Evolutionary conservation across 2,888 invertebrate species (phyloP), one percentile per base, ranked within the genome.

Genomic region (Odontocolon sp.): DNA sequence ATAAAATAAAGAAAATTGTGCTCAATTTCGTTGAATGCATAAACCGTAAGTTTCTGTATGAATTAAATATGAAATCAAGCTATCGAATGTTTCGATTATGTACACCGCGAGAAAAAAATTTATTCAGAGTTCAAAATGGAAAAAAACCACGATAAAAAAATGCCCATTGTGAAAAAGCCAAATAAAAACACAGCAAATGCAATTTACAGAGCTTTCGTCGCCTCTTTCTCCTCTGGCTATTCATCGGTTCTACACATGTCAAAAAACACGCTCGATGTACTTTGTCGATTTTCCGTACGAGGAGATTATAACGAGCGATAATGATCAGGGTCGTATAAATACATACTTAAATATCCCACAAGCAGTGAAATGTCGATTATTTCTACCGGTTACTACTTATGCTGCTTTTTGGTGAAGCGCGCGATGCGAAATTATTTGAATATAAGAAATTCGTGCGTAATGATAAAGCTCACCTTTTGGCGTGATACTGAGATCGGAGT

Each of bases 401-500:
- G n/a, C n/a, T 26, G 50, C 26, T 47, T 11, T 50, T 50, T 42
- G 33, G 9, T 64, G 21, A 64, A 45, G 42, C 67, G 18, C 67
- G 28, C 11, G 52, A 54, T 54, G 67, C 67, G 28, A 42, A 38
- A 26, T 63, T 28, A 23, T 23, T 16, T 6, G 14, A 11, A 21
- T 14, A 31, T 45, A 2, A n/a, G 45, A 61, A 54, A 11, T 42
- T 66, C 42, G 28, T 54, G 66, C 52, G 8, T 28, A 52, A n/a
- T 54, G 11, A 56, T 8, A 47, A 75, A 11, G 28, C 11, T 91
- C 91, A 98, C 98, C 97, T 95, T 97, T 98, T 2, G 97, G 97
- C 8, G 97, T 97, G 56, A 97, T 94, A 91, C 96, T 97, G 81
- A 97, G 92, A 91, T 98, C 98, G 0, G 98, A 98, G 90, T 98